Percentiles rank a stretch among this genome's conserved stretches.
phyloP scores from a whole-genome alignment of 35 echinoderm and acorn worm genomes.

The Antedon bifida region DNA sequence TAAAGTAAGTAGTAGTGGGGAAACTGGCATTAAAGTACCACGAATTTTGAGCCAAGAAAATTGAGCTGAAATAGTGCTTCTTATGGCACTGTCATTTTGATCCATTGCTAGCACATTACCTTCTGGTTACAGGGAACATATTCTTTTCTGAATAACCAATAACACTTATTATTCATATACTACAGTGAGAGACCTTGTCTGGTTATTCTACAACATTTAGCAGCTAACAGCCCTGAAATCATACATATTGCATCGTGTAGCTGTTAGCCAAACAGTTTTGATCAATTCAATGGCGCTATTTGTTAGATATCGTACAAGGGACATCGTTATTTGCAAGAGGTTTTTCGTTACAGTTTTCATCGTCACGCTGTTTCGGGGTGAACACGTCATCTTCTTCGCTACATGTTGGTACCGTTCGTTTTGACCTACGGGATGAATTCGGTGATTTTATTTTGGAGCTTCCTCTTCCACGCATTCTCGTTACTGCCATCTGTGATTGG shows the following conservation, averaged over 20 bases:
- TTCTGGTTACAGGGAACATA: no score
- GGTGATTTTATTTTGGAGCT: not conserved
- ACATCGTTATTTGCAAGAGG: not conserved
- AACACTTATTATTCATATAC: no score
- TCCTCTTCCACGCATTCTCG: not conserved
- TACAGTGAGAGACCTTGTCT: not conserved
- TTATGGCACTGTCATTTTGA: no score
- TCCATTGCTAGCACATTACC: no score
- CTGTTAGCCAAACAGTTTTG: not conserved
- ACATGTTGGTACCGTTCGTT: not conserved
- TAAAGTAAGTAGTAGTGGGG: no score
- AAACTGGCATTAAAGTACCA: no score
- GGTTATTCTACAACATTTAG: not conserved
- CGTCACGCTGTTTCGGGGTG: not conserved
- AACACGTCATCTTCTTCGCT: constrained; percentile 13
- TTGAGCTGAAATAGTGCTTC: no score
- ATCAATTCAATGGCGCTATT: not conserved
- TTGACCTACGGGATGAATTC: not conserved
- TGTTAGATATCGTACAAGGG: not conserved
- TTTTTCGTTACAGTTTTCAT: not conserved
- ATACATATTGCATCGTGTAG: not conserved
- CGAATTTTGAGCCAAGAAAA: no score
- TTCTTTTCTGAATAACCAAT: no score
- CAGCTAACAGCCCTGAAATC: not conserved
- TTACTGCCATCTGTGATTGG: constrained; percentile 12